Evolutionary conservation across 2,797 vertebrate species (phyloP).

Genomic region (Acipenser ruthenus): DNA sequence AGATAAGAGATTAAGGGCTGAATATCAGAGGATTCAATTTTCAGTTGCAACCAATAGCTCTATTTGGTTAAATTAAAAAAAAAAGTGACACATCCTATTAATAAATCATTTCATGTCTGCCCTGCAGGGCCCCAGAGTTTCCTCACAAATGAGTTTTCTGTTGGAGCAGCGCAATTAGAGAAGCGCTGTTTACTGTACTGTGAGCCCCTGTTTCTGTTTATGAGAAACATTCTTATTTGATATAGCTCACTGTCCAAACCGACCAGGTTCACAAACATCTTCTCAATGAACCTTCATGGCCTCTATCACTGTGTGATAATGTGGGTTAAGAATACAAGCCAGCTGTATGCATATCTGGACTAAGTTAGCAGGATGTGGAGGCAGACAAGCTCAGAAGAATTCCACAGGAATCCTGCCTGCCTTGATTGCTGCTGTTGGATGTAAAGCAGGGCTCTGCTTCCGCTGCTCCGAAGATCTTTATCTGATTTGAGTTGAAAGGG

Average conservation of each 20-base stretch:
- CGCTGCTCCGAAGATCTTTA: conserved; percentile 5
- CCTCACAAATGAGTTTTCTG: neutral
- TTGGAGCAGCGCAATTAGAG: neutral
- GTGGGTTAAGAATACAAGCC: no score
- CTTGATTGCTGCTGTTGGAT: no score
- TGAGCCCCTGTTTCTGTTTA: neutral
- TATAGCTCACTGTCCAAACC: no score
- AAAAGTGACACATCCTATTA: neutral
- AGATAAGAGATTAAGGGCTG: neutral
- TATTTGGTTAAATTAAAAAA: conserved; percentile 5
- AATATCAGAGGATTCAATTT: neutral
- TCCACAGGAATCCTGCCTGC: no score
- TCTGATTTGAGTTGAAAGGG: conserved; percentile 12
- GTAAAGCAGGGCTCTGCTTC: no score
- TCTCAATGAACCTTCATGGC: no score
- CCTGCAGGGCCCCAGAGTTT: neutral
- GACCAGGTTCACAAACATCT: no score
- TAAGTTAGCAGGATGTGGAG: no score
- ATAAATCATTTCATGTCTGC: neutral
- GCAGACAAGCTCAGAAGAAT: no score
- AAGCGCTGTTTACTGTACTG: neutral
- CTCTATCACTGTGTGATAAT: no score
- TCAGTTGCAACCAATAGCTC: neutral
- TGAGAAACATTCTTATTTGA: neutral
- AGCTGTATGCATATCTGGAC: no score